Evolutionary conservation across 2,113 vertebrate genomes (phyloP).

Genomic region (Tychaedon coryphoeus): DNA sequence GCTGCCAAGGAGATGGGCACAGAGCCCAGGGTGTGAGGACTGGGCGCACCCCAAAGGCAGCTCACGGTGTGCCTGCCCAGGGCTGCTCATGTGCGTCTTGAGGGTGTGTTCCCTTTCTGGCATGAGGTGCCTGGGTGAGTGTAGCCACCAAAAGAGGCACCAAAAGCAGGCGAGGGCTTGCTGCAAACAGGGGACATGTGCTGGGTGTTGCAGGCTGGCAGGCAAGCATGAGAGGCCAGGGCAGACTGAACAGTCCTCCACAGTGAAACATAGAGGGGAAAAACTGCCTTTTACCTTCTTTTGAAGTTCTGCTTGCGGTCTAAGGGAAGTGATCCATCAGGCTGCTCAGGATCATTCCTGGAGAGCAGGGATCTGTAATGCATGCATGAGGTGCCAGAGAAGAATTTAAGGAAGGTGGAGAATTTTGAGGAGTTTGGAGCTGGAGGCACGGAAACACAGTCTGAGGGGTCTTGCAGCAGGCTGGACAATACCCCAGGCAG

Average conservation of each 20-base stretch:
- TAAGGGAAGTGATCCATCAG: background rate
- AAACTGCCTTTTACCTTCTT: background rate
- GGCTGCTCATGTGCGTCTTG: background rate
- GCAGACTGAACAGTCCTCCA: background rate
- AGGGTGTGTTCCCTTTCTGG: background rate
- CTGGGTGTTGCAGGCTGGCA: background rate
- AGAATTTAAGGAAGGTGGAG: background rate
- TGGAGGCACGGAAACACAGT: background rate
- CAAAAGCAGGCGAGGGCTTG: background rate
- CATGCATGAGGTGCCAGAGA: background rate
- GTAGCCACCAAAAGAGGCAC: background rate
- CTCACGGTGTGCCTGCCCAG: fast-evolving
- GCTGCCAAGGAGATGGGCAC: background rate
- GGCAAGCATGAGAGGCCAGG: background rate
- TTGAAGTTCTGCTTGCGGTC: background rate
- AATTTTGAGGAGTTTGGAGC: background rate
- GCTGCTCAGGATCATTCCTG: background rate
- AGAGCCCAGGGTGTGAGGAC: background rate
- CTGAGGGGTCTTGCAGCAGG: background rate
- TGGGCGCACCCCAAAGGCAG: background rate
- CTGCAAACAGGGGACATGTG: background rate
- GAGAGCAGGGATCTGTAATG: background rate
- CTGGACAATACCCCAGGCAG: background rate
- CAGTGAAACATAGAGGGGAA: background rate
- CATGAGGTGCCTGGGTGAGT: background rate